Base-by-base conservation (phyloP, 1,140 invertebrate genomes). In the Heliconius nattereri region DNA sequence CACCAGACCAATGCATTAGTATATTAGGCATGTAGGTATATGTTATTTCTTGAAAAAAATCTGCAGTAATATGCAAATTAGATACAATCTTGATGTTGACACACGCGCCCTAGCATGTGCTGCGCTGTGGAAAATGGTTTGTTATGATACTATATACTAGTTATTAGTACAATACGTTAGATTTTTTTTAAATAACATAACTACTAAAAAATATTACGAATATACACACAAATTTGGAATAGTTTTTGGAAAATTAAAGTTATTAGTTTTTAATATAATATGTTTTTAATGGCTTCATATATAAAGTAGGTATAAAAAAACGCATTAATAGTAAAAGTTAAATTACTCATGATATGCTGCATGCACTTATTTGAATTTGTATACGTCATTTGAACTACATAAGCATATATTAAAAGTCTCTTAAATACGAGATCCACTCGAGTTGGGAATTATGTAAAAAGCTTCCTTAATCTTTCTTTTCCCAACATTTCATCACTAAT, bases 1-100 rank as follows among this genome's bases (percentile, higher is more conserved):
- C 23, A 75, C 85, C 86, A 78, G 78, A 81, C 70, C 81, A 71
- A 72, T 76, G 85, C 83, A 84, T 90, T 87, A 84, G 85, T 82
- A 83, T 83, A 85, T 86, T 87, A 85, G 85, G 86, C 83, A 83
- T 86, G 86, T 29, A 66, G 9, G 60, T 87, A 87, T 91, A 88
- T 88, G 85, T 89, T 89, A 86, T 87, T 88, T 86, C 85, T 89
- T 85, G 88, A 87, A 90, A 93, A 54, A 93, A 93, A 92, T 90
- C 86, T 93, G 92, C 92, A 90, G 90, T 87, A 89, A 89, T 90
- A 93, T 93, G 92, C 87, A 92, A 93, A 93, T 87, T 83, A 86
- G 83, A 57, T 66, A 76, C 35, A 91, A 92, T 92, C 92, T 60
- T 49, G 79, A 91, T 91, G 87, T 90, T 85, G 82, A 83, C 85